Conservation (phyloP, 2,797 vertebrate species). For the Apogon talboti region DNA sequence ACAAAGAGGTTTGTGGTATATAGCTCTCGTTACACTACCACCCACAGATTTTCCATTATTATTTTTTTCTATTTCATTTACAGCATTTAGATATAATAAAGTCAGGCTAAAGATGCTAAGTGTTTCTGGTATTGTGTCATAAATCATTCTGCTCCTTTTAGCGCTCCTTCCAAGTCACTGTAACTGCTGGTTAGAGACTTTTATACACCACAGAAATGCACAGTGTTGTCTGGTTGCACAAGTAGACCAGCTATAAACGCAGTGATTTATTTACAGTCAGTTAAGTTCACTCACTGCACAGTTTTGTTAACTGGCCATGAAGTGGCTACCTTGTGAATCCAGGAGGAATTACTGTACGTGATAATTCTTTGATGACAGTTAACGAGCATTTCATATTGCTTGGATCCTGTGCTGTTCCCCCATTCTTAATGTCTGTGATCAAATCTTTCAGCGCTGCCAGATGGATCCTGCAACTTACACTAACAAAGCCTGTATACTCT, state of each 20-base stretch:
- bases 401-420: slow-evolving; percentile 22
- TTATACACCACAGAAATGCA: background rate
- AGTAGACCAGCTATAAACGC: background rate
- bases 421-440: slow-evolving; percentile 44
- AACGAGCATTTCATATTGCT: slow-evolving; percentile 34
- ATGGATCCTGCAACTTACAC: slow-evolving; percentile 70
- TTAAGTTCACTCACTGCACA: background rate
- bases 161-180: background rate
- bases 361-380: background rate
- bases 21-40: slow-evolving; percentile 14
- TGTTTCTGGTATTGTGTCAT: slow-evolving; percentile 5
- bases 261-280: background rate
- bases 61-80: slow-evolving; percentile 27
- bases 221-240: background rate
- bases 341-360: background rate
- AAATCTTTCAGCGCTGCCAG: slow-evolving; percentile 63
- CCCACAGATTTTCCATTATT: slow-evolving; percentile 5
- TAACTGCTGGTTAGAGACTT: background rate
- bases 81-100: slow-evolving; percentile 9
- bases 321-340: background rate
- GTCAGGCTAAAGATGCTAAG: background rate
- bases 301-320: background rate
- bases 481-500: slow-evolving; percentile 70
- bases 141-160: background rate
- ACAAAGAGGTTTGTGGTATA: slow-evolving; percentile 30